phyloP scores from a whole-genome alignment of 2,113 vertebrate genomes.

The Poeciliopsis prolifica region DNA sequence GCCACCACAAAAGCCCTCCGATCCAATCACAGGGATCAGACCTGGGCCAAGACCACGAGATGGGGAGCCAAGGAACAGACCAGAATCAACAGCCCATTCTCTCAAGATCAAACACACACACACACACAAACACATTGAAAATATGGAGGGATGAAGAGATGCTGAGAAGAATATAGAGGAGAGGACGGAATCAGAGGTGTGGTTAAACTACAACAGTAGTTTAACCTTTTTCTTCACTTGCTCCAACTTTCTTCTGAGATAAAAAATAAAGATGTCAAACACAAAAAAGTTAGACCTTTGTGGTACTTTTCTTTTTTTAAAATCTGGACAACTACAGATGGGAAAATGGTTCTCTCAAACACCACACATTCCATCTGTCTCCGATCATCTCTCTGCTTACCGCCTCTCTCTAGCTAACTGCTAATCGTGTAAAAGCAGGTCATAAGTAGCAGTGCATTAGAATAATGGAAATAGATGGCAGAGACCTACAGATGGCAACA shows the following conservation, averaged over 20 bases:
- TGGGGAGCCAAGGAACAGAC: slow-evolving; percentile 74
- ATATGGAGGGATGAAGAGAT: slow-evolving; percentile 29
- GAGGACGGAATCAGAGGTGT: slow-evolving; percentile 3
- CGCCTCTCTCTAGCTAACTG: slow-evolving; percentile 49
- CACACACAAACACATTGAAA: slow-evolving; percentile 31
- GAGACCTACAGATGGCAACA: slow-evolving; percentile 75
- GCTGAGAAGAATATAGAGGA: slow-evolving; percentile 13
- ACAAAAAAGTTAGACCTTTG: slow-evolving; percentile 28
- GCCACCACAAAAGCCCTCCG: slow-evolving; percentile 77
- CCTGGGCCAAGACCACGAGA: slow-evolving; percentile 74
- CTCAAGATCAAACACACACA: slow-evolving; percentile 62
- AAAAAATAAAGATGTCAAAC: slow-evolving; percentile 30
- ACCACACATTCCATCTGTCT: slow-evolving; percentile 37
- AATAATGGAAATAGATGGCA: slow-evolving; percentile 79
- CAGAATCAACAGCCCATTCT: slow-evolving; percentile 78
- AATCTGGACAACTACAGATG: slow-evolving; percentile 43
- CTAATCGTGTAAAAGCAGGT: slow-evolving; percentile 76
- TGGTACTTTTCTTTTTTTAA: slow-evolving; percentile 4
- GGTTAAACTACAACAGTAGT: slow-evolving; percentile 1
- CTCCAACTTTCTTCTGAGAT: slow-evolving; percentile 23
- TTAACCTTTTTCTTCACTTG: slow-evolving; percentile 9
- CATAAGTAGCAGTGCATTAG: slow-evolving; percentile 77
- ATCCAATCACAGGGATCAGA: slow-evolving; percentile 78
- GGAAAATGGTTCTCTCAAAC: slow-evolving; percentile 49
- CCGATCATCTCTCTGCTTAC: slow-evolving; percentile 24